These are phyloP conservation scores for Cybosia mesomella DNA, from an alignment of 2,888 invertebrate genomes.

Conservation along the genomic window DNA sequence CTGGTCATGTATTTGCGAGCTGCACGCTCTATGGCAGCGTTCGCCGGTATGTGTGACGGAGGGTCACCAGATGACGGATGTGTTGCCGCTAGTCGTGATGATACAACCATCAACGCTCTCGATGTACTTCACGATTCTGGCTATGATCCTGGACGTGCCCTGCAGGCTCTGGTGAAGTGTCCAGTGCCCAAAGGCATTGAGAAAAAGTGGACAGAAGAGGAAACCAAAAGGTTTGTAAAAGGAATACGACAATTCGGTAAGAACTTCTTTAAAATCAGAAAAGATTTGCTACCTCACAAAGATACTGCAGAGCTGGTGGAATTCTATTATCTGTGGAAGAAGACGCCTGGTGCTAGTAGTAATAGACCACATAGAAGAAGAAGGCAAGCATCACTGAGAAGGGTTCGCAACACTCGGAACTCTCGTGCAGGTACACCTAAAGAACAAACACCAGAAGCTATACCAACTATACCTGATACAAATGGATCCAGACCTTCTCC, in stretches of 20 bases:
- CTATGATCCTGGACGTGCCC: conserved; percentile 98
- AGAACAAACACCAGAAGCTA: conserved; percentile 90
- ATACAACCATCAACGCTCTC: conserved; percentile 98
- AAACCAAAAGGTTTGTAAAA: conserved; percentile 99
- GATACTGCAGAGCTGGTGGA: conserved; percentile 99
- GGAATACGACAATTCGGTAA: conserved; percentile 99
- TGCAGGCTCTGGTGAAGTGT: conserved; percentile 98
- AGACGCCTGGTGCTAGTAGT: conserved; percentile 98
- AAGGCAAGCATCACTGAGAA: conserved; percentile 94
- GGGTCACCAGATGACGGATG: conserved; percentile 99
- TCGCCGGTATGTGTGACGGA: conserved; percentile 99
- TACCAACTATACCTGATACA: conserved; percentile 83
- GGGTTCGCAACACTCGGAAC: conserved; percentile 95
- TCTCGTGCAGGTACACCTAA: conserved; percentile 93
- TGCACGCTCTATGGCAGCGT: conserved; percentile 99
- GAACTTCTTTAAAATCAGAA: conserved; percentile 99
- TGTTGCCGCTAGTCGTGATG: conserved; percentile 98
- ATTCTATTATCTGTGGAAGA: conserved; percentile 99
- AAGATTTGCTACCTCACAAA: conserved; percentile 98
- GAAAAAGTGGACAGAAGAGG: conserved; percentile 99
- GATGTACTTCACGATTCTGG: conserved; percentile 98
- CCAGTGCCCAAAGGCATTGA: conserved; percentile 99
- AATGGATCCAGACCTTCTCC: conserved; percentile 88
- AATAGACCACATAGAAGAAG: conserved; percentile 97
- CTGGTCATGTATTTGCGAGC: conserved; percentile 99